Base-by-base conservation (phyloP, 2,888 invertebrate genomes). In the Cheilosia scutellata region DNA sequence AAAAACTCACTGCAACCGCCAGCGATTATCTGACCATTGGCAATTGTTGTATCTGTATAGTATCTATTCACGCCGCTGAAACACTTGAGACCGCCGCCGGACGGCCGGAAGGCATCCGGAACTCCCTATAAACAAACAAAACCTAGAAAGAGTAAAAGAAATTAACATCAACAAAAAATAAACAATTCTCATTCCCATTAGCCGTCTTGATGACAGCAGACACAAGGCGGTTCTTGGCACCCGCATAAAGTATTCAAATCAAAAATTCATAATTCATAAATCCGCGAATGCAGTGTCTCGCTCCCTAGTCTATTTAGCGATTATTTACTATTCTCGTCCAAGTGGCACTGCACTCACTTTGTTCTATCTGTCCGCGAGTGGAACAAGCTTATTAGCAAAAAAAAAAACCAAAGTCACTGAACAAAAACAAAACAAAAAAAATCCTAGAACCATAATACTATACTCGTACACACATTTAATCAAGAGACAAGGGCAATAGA, bases 401-500 rank as follows among this genome's bases (percentile, higher is more conserved):
- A 13, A 40, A 58, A 53, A 75, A 79, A 65, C 13, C 33, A 55
- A 72, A 63, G 40, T 33, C 44, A 62, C 40, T 49, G 53, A 65
- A 66, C 51, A 40, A 66, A 60, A 65, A 74, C 66, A 60, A 20
- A 20, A n/a, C n/a, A 20, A 66, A 37, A 76, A 9, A 44, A 60
- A 51, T 75, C 29, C 70, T 44, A 76, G 58, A 75, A 44, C 20
- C 71, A 49, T 40, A 68, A 68, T 20, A 20, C 20, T 68, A 72
- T 47, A 62, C 51, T 7, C 2, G 5, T 29, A 68, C 72, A 66
- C 42, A 66, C 66, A 63, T 76, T 31, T 76, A 86, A 86, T 86
- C 79, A 82, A 80, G 86, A 77, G 71, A 77, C 86, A 86, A 86
- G 86, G 86, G 86, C 86, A 86, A 80, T 86, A 63, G 80, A 86